Percentiles rank a stretch among this genome's conserved stretches.
Conservation (phyloP, 2,113 vertebrate genomes). For the Protobothrops mucrosquamatus region DNA sequence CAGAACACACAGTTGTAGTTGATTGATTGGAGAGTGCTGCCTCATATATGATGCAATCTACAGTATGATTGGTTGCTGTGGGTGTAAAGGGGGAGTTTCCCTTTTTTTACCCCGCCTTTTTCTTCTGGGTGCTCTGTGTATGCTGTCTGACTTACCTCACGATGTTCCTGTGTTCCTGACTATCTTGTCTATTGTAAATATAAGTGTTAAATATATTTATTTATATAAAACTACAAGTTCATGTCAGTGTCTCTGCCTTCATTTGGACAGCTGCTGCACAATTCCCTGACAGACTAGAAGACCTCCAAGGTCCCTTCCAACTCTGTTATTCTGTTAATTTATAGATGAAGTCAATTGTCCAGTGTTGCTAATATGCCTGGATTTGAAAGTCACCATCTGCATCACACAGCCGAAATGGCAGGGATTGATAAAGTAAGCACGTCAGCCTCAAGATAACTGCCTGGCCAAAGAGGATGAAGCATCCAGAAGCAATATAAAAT, state of each 20-base stretch:
- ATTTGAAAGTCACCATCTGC: constrained; percentile 4
- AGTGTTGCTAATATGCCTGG: neutral
- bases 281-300: neutral
- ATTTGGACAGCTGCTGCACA: neutral
- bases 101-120: too few relatives aligned
- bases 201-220: neutral
- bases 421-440: neutral
- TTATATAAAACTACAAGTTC: neutral
- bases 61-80: too few relatives aligned
- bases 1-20: neutral
- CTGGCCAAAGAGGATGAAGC: neutral
- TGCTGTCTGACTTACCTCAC: too few relatives aligned
- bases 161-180: too few relatives aligned
- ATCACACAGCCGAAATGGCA: neutral
- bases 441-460: neutral
- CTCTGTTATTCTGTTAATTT: neutral
- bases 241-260: neutral
- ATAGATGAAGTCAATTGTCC: neutral
- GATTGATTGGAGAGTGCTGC: neutral
- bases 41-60: neutral
- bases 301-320: neutral
- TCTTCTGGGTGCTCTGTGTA: too few relatives aligned
- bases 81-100: too few relatives aligned
- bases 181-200: too few relatives aligned
- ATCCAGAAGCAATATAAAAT: constrained; percentile 4